These are phyloP conservation scores for Drosophila kanapiae DNA, from an alignment of 1,140 invertebrate species.

Conservation along the genomic window DNA sequence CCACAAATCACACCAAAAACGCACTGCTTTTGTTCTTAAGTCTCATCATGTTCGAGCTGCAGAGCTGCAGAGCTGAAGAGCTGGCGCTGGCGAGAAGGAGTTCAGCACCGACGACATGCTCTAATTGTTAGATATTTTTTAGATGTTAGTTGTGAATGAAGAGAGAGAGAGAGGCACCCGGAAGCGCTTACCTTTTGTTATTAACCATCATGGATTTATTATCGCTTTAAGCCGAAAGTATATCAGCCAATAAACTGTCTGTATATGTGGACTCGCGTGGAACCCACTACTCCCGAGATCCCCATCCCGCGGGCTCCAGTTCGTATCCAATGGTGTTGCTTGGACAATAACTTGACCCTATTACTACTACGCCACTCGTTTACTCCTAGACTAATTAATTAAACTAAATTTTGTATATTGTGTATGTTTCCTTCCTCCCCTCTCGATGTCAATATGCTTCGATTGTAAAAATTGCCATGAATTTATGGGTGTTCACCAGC, in stretches of 20 bases:
- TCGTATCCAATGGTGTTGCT: constrained; percentile 39
- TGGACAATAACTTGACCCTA: constrained; percentile 64
- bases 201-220: constrained; percentile 67
- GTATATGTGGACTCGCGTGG: constrained; percentile 38
- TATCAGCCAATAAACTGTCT: constrained; percentile 38
- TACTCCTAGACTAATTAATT: constrained; percentile 39
- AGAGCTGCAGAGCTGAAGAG: not conserved
- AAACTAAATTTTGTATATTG: constrained; percentile 34
- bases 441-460: constrained; percentile 41
- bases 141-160: constrained; percentile 57
- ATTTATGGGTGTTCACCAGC: constrained; percentile 65
- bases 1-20: constrained; percentile 58
- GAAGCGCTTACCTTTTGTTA: constrained; percentile 66
- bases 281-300: constrained; percentile 25
- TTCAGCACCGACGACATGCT: constrained; percentile 50
- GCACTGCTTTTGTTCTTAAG: constrained; percentile 65
- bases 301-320: constrained; percentile 15
- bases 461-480: constrained; percentile 48
- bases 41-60: constrained; percentile 26
- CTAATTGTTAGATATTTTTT: constrained; percentile 80
- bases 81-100: not conserved
- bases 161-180: constrained; percentile 24
- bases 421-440: constrained; percentile 15
- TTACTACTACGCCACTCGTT: constrained; percentile 31
- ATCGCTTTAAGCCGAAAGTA: constrained; percentile 71